Evolutionary conservation across 2,113 vertebrate genomes (phyloP).

Genomic region (Siniperca knerii): DNA sequence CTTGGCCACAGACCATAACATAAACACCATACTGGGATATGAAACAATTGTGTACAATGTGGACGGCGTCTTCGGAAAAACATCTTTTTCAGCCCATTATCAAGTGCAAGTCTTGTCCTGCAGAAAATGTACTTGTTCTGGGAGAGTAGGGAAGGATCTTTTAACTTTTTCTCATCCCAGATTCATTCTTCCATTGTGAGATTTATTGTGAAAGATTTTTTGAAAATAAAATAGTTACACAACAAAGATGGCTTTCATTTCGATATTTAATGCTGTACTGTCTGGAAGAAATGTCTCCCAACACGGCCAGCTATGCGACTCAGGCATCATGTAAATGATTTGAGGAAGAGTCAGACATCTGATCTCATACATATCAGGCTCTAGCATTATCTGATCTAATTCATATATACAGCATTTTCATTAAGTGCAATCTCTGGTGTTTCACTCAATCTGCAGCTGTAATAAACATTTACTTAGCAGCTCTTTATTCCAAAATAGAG

Average conservation of each 20-base stretch:
- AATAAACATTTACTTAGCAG: not conserved
- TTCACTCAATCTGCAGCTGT: not conserved
- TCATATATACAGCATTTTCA: not conserved
- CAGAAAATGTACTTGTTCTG: not conserved
- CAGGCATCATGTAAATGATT: not conserved
- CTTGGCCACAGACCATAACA: slow-evolving; percentile 18
- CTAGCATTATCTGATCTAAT: not conserved
- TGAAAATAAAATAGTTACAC: too few species aligned
- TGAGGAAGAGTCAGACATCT: not conserved
- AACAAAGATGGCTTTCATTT: not conserved
- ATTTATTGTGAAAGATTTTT: not conserved
- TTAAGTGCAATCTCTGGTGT: not conserved
- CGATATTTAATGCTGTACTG: not conserved
- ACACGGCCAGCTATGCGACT: not conserved
- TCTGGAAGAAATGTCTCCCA: not conserved
- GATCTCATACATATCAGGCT: not conserved
- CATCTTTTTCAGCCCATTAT: slow-evolving; percentile 26
- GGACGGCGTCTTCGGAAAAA: slow-evolving; percentile 18
- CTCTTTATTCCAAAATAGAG: not conserved
- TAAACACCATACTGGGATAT: slow-evolving; percentile 34
- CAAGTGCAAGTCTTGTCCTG: slow-evolving; percentile 2
- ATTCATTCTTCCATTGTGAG: not conserved
- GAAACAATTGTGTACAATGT: not conserved
- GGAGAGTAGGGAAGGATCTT: not conserved
- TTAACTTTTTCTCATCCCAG: not conserved